These are phyloP conservation scores for Phyllopteryx taeniolatus DNA, from an alignment of 2,113 vertebrate genomes.

Conservation along the genomic window DNA sequence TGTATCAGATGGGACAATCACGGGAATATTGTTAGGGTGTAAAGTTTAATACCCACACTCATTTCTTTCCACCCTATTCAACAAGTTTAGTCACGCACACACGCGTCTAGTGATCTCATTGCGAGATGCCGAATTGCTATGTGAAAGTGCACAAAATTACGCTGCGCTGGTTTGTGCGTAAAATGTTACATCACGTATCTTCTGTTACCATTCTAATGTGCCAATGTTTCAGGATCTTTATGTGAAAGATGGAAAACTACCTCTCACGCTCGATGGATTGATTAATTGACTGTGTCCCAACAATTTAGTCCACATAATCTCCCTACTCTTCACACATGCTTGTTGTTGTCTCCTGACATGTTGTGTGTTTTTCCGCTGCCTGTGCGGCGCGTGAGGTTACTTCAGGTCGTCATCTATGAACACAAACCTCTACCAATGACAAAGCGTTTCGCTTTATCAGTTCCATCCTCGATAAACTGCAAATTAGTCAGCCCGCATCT, in stretches of 20 bases:
- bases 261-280: too few relatives aligned
- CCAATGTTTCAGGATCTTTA: neutral
- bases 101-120: neutral
- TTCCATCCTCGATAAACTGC: neutral
- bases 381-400: slow-evolving; percentile 24
- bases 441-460: neutral
- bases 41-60: too few relatives aligned
- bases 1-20: too few relatives aligned
- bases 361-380: slow-evolving; percentile 31
- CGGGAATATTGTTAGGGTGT: too few relatives aligned
- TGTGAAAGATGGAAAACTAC: neutral
- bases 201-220: too few relatives aligned
- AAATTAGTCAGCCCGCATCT: neutral
- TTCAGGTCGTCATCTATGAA: slow-evolving; percentile 23
- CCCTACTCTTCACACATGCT: neutral
- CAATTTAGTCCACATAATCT: neutral
- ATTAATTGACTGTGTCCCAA: neutral
- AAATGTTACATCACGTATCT: too few relatives aligned
- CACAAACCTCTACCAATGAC: neutral
- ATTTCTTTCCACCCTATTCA: too few relatives aligned
- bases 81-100: neutral
- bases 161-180: too few relatives aligned
- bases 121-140: too few relatives aligned
- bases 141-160: too few relatives aligned
- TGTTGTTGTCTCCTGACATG: neutral